Evolutionary conservation across 2,113 vertebrate species (phyloP).

Genomic region (Mastomys natalensis): DNA sequence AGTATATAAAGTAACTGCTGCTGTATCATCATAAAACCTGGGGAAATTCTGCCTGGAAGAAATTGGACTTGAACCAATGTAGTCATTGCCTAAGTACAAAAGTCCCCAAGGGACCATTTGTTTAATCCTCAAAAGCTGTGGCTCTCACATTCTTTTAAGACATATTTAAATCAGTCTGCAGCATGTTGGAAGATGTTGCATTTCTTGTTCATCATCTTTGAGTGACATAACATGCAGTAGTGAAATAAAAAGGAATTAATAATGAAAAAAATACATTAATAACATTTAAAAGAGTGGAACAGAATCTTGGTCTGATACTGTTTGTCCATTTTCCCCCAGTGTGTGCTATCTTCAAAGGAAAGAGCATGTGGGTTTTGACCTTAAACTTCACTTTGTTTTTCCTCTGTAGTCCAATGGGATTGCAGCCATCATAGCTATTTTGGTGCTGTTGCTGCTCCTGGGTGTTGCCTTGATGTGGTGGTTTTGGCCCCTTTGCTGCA

Average conservation of each 20-base stretch:
- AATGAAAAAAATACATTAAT: neutral
- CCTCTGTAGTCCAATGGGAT: slow-evolving; percentile 88
- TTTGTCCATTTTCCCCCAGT: neutral
- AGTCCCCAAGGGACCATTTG: neutral
- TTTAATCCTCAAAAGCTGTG: neutral
- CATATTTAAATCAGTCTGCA: neutral
- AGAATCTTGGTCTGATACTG: slow-evolving; percentile 17
- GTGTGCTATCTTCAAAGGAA: neutral
- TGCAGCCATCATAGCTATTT: slow-evolving; percentile 89
- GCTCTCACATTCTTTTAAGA: neutral
- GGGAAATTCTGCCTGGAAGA: neutral
- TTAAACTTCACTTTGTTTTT: neutral
- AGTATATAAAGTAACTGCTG: neutral
- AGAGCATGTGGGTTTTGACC: neutral
- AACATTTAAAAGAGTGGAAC: neutral
- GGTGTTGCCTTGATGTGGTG: slow-evolving; percentile 94
- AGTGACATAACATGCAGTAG: neutral
- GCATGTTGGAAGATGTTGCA: neutral
- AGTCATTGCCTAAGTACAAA: neutral
- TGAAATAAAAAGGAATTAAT: neutral
- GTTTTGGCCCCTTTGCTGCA: slow-evolving; percentile 99
- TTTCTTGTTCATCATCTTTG: neutral
- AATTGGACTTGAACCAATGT: neutral
- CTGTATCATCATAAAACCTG: neutral
- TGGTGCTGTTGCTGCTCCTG: slow-evolving; percentile 90